Evolutionary conservation across 2,113 vertebrate genomes (phyloP).

Genomic region (Sprattus sprattus): DNA sequence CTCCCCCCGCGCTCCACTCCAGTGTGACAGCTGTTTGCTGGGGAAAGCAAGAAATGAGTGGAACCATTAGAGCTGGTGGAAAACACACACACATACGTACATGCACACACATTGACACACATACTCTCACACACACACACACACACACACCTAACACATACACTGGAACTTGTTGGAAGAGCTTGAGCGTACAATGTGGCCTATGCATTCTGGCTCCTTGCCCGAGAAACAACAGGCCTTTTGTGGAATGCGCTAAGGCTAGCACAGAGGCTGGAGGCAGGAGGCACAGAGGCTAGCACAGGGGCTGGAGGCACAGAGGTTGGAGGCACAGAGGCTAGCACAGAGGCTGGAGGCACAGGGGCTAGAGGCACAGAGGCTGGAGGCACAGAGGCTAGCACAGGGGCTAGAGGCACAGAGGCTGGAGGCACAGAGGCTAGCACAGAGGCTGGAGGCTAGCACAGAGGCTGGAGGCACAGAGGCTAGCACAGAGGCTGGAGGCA

Average conservation of each 20-base stretch:
- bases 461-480: too few species aligned
- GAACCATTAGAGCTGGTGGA: neutral
- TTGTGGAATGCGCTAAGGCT: neutral
- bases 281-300: neutral
- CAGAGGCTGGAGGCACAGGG: too few species aligned
- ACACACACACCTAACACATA: neutral
- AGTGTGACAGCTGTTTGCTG: neutral
- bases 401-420: too few species aligned
- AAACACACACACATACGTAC: neutral
- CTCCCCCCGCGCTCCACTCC: neutral
- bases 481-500: too few species aligned
- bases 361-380: too few species aligned
- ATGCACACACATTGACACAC: neutral
- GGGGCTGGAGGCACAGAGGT: neutral
- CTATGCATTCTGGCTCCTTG: neutral
- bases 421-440: too few species aligned
- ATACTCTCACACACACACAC: neutral
- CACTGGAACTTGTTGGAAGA: neutral
- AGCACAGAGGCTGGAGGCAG: neutral
- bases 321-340: neutral
- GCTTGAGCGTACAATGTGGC: conserved; percentile 3
- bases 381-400: too few species aligned
- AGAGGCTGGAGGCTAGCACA: too few species aligned
- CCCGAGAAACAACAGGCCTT: neutral
- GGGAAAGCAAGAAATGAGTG: neutral